Evolutionary conservation across 2,888 invertebrate genomes (phyloP).

Genomic region (Hartigia nigra): DNA sequence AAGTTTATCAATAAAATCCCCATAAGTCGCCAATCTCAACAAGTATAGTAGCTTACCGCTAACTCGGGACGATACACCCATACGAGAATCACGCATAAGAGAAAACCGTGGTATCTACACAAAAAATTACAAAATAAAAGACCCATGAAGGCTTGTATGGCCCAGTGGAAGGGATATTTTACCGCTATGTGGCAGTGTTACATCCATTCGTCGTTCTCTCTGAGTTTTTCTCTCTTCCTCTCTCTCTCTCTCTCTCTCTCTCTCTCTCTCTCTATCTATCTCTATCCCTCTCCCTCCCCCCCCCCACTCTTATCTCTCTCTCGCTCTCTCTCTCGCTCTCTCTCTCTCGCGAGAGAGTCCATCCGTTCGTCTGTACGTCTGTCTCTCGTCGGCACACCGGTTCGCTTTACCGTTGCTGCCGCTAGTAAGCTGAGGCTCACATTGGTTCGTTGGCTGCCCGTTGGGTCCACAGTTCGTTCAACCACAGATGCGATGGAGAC

Average conservation of each 20-base stretch:
- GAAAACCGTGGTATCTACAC: background rate
- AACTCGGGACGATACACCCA: background rate
- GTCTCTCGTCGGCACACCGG: slow-evolving; percentile 29
- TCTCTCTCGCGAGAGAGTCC: background rate
- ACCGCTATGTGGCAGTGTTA: slow-evolving; percentile 61
- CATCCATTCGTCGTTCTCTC: slow-evolving; percentile 34
- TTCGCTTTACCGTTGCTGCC: slow-evolving; percentile 54
- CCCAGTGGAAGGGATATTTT: slow-evolving; percentile 44
- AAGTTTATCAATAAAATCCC: background rate
- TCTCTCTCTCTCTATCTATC: slow-evolving; percentile 20
- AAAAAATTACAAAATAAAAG: background rate
- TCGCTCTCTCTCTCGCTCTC: slow-evolving; percentile 10
- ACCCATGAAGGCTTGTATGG: background rate
- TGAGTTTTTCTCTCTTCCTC: slow-evolving; percentile 27
- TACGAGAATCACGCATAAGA: background rate
- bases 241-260: slow-evolving; percentile 29
- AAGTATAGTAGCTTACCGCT: background rate
- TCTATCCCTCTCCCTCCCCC: slow-evolving; percentile 28
- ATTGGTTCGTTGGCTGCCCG: background rate
- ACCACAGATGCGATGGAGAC: slow-evolving; percentile 45
- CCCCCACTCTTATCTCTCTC: slow-evolving; percentile 22
- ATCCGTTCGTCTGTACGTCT: slow-evolving; percentile 10
- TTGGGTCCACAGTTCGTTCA: slow-evolving; percentile 52
- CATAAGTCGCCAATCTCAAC: background rate
- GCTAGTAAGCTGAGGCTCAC: background rate